Conservation (phyloP, 2,797 vertebrate species). For the Sternotherus odoratus region DNA sequence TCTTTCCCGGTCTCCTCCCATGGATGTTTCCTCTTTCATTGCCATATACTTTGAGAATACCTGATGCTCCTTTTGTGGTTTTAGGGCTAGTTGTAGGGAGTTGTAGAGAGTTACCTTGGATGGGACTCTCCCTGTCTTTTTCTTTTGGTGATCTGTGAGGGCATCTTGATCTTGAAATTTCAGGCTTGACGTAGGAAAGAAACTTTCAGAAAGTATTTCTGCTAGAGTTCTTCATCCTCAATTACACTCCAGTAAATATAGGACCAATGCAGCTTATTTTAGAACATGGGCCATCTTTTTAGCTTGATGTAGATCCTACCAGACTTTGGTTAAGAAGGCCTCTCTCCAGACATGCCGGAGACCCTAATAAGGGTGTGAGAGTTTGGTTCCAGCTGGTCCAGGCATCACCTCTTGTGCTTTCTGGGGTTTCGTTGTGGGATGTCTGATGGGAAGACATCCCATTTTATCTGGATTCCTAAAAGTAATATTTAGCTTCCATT, state of each 20-base stretch:
- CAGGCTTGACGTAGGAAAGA: background rate
- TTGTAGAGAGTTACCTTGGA: background rate
- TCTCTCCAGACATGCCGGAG: background rate
- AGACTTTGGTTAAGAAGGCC: background rate
- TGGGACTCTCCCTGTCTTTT: background rate
- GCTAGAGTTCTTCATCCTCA: background rate
- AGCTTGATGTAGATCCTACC: accelerated
- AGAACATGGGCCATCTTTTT: accelerated
- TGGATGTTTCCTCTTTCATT: background rate
- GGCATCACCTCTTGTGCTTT: accelerated
- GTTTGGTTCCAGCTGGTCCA: background rate
- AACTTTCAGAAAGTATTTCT: background rate
- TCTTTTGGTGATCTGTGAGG: too few relatives aligned
- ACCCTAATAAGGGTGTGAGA: background rate
- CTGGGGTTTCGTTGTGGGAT: background rate
- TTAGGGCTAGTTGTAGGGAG: background rate
- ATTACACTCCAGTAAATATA: background rate
- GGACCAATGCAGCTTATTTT: accelerated
- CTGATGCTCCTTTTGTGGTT: accelerated
- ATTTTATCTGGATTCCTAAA: background rate
- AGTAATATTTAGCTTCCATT: accelerated
- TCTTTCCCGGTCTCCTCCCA: background rate
- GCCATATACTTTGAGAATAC: background rate
- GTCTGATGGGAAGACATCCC: background rate
- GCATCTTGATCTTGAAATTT: background rate